Evolutionary conservation across 2,888 invertebrate species (phyloP).

Genomic region (Hypercompe scribonia): DNA sequence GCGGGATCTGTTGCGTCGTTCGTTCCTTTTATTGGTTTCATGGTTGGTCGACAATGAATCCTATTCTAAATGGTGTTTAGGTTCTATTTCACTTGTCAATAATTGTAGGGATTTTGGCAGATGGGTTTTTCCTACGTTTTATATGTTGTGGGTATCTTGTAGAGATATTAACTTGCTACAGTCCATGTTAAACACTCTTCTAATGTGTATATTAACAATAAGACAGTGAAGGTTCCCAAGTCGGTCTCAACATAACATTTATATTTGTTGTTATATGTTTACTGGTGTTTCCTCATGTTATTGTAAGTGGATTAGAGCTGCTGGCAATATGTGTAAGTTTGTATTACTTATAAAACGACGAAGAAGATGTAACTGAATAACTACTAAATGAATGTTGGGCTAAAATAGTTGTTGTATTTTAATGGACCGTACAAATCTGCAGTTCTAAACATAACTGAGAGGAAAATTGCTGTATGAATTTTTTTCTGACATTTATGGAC

Average conservation of each 20-base stretch:
- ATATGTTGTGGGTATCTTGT: slow-evolving; percentile 67
- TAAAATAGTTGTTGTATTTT: neutral
- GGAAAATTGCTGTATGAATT: neutral
- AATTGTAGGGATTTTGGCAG: slow-evolving; percentile 63
- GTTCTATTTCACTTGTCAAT: slow-evolving; percentile 70
- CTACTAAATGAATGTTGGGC: too few relatives aligned
- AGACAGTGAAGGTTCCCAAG: slow-evolving; percentile 47
- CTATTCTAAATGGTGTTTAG: slow-evolving; percentile 71
- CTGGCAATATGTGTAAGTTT: slow-evolving; percentile 30
- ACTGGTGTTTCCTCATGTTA: slow-evolving; percentile 22
- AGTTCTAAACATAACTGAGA: neutral
- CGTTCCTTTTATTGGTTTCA: slow-evolving; percentile 78
- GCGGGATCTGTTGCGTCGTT: slow-evolving; percentile 83
- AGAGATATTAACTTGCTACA: slow-evolving; percentile 68
- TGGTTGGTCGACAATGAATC: slow-evolving; percentile 69
- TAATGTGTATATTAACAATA: slow-evolving; percentile 60
- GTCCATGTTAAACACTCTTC: slow-evolving; percentile 64
- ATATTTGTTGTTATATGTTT: slow-evolving; percentile 26
- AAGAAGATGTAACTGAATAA: neutral
- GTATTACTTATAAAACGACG: neutral
- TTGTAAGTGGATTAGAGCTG: neutral
- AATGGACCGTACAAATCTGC: too few relatives aligned
- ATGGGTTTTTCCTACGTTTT: slow-evolving; percentile 73
- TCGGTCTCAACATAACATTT: slow-evolving; percentile 37
- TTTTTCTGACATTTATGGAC: neutral